Evolutionary conservation across 2,797 vertebrate genomes (phyloP).

Genomic region (Alectoris magna): DNA sequence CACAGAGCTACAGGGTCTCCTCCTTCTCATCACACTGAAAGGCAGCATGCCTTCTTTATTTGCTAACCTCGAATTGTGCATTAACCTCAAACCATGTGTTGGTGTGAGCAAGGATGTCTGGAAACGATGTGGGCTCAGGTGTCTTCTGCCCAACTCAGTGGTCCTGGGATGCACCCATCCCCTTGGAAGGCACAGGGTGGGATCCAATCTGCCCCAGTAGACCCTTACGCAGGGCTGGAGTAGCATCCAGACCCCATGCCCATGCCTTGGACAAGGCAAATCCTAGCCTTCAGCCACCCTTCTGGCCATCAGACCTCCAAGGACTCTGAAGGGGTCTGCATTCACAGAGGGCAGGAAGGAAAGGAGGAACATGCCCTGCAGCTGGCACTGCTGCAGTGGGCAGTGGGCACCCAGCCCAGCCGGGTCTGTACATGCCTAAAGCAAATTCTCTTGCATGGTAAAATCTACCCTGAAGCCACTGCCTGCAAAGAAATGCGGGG

Average conservation of each 20-base stretch:
- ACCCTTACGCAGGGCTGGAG: neutral
- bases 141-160: neutral
- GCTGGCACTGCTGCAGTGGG: neutral
- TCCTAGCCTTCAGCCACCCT: neutral
- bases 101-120: neutral
- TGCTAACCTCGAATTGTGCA: fast-evolving
- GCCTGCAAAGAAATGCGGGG: neutral
- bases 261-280: neutral
- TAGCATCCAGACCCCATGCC: fast-evolving
- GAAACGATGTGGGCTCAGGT: neutral
- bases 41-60: neutral
- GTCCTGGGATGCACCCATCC: too few species aligned
- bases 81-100: fast-evolving
- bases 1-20: neutral
- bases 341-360: neutral
- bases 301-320: neutral
- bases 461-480: neutral
- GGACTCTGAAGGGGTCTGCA: neutral
- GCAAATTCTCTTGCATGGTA: neutral
- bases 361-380: neutral
- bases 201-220: fast-evolving
- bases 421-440: neutral
- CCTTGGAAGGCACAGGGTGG: neutral
- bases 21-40: neutral
- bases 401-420: neutral